phyloP scores from a whole-genome alignment of 2,113 vertebrate species.

The Jaculus jaculus region DNA sequence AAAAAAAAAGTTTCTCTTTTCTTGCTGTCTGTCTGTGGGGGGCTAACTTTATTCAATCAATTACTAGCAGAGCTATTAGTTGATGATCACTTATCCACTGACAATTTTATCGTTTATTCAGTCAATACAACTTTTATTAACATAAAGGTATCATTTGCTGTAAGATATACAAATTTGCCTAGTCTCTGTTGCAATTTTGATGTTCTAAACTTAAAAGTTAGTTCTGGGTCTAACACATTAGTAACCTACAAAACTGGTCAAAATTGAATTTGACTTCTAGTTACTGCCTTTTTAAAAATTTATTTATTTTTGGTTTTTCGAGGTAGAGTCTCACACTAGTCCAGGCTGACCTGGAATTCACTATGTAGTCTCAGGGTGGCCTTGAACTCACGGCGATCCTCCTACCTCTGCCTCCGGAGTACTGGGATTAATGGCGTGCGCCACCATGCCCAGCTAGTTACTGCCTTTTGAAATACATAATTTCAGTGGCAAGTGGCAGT shows the following conservation, averaged over 20 bases:
- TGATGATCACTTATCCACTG: not conserved
- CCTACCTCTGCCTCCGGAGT: no score
- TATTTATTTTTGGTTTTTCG: no score
- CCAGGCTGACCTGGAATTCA: no score
- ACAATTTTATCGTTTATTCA: no score
- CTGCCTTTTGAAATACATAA: slow-evolving; percentile 37
- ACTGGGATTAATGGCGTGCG: no score
- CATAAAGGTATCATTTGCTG: slow-evolving; percentile 13
- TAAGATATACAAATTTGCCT: slow-evolving; percentile 51
- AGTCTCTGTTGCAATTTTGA: slow-evolving; percentile 39
- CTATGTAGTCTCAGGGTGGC: no score
- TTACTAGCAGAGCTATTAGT: not conserved
- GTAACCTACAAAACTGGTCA: slow-evolving; percentile 47
- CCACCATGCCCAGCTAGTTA: no score
- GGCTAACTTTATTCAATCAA: not conserved
- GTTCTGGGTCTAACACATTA: slow-evolving; percentile 50
- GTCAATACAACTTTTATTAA: slow-evolving; percentile 68
- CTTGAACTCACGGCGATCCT: no score
- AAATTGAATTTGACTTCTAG: slow-evolving; percentile 58
- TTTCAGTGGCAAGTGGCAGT: slow-evolving; percentile 38
- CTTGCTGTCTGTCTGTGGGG: not conserved
- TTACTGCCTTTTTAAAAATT: slow-evolving; percentile 49
- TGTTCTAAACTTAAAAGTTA: slow-evolving; percentile 56
- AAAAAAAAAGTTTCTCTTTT: not conserved
- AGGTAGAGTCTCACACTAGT: no score